A percentile compares a stretch with the other conserved stretches of the same genome.
These are phyloP conservation scores for Okapia johnstoni DNA, from an alignment of 2,113 vertebrate genomes.

Conservation along the genomic window DNA sequence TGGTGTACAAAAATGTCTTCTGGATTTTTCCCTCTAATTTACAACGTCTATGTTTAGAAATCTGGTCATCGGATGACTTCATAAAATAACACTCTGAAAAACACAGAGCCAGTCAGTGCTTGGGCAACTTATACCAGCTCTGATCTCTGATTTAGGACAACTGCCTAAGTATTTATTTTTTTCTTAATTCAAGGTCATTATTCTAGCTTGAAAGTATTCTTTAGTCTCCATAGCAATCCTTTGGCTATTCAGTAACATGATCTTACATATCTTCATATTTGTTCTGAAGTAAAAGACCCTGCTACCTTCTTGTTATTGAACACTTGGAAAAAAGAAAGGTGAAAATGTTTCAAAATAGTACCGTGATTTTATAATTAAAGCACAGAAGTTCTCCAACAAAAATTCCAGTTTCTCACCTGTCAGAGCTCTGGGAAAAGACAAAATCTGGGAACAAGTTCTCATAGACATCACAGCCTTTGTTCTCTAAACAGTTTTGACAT, in stretches of 20 bases:
- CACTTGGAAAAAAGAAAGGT: not conserved
- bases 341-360: not conserved
- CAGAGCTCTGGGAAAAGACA: not conserved
- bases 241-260: not conserved
- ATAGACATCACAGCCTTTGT: not conserved
- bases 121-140: not conserved
- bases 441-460: not conserved
- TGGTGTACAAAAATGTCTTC: constrained; percentile 10
- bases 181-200: constrained; percentile 5
- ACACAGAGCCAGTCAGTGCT: constrained; percentile 44
- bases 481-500: not conserved
- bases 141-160: constrained; percentile 34
- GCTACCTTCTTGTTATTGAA: constrained; percentile 1
- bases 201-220: constrained; percentile 21
- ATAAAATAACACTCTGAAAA: constrained; percentile 37
- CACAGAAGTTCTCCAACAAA: not conserved
- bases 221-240: not conserved
- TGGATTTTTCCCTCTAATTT: constrained; percentile 55
- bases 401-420: not conserved
- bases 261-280: not conserved
- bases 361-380: not conserved
- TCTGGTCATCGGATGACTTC: constrained; percentile 23
- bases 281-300: not conserved
- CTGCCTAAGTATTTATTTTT: not conserved
- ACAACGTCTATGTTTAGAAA: constrained; percentile 61